Percentiles rank a stretch among this genome's conserved stretches.
These are phyloP conservation scores for Hirtodrosophila histrioides DNA, from an alignment of 2,888 invertebrate genomes.

Conservation along the genomic window DNA sequence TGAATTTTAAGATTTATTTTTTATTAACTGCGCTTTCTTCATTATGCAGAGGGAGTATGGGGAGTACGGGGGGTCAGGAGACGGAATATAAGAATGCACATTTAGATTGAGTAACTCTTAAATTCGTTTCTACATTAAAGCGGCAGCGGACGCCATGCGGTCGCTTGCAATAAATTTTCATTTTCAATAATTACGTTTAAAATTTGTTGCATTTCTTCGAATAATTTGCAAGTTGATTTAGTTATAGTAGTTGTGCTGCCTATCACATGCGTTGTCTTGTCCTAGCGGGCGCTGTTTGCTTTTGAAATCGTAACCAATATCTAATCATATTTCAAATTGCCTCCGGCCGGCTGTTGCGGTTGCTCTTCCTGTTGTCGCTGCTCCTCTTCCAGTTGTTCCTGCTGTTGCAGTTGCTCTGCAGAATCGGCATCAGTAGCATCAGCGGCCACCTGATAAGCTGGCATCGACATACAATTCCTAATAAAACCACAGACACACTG, in stretches of 20 bases:
- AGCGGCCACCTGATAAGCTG: slow-evolving; percentile 41
- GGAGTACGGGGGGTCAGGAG: slow-evolving; percentile 15
- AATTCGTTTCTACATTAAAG: slow-evolving; percentile 69
- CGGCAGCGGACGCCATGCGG: slow-evolving; percentile 51
- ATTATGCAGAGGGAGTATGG: slow-evolving; percentile 13
- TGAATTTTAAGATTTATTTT: slow-evolving; percentile 15
- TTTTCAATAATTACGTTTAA: slow-evolving; percentile 38
- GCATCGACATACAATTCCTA: slow-evolving; percentile 85
- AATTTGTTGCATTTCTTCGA: slow-evolving; percentile 26
- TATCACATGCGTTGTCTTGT: slow-evolving; percentile 60
- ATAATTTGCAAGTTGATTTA: slow-evolving; percentile 34
- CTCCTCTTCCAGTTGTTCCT: slow-evolving; percentile 1
- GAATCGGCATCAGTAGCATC: slow-evolving; percentile 10
- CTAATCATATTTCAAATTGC: slow-evolving; percentile 59
- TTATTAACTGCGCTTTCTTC: slow-evolving; percentile 32
- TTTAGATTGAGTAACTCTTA: slow-evolving; percentile 55
- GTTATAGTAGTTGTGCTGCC: slow-evolving; percentile 56
- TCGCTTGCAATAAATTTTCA: slow-evolving; percentile 39
- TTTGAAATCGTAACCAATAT: slow-evolving; percentile 12
- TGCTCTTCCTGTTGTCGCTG: slow-evolving; percentile 10
- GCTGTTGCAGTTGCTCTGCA: slow-evolving; percentile 19
- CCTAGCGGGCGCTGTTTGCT: slow-evolving; percentile 7
- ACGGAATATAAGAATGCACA: slow-evolving; percentile 44
- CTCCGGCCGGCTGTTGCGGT: slow-evolving; percentile 10
- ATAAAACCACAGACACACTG: slow-evolving; percentile 87